Percentiles rank a stretch among this genome's conserved stretches.
phyloP scores from a whole-genome alignment of 2,797 vertebrate species.

The Notolepis coatsorum region DNA sequence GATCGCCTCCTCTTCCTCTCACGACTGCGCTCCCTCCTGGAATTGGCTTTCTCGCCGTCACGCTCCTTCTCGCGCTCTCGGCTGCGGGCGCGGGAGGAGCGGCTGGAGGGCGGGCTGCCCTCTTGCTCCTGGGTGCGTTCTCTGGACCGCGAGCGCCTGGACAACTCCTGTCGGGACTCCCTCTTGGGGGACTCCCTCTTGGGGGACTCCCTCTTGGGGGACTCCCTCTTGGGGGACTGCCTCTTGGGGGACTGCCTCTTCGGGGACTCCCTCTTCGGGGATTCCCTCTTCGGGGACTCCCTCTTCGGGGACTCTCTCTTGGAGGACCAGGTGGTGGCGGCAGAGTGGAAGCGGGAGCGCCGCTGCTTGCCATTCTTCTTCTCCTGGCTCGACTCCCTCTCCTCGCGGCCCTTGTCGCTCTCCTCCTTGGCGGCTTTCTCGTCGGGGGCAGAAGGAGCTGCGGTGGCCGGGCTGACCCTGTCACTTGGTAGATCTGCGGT shows the following conservation, averaged over 20 bases:
- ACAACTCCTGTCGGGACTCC: slow-evolving; percentile 76
- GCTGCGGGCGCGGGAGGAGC: slow-evolving; percentile 84
- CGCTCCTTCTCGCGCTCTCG: slow-evolving; percentile 73
- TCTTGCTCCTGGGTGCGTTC: slow-evolving; percentile 58
- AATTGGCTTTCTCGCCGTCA: slow-evolving; percentile 79
- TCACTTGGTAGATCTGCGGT: slow-evolving; percentile 60
- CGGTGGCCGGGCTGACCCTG: slow-evolving; percentile 30
- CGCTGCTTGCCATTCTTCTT: slow-evolving; percentile 85
- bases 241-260: too few relatives aligned
- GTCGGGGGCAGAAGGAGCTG: slow-evolving; percentile 41
- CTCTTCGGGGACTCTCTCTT: too few relatives aligned
- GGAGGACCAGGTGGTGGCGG: slow-evolving; percentile 94
- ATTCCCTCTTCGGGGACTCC: too few relatives aligned
- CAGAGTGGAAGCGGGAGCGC: slow-evolving; percentile 94
- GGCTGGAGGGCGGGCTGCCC: slow-evolving; percentile 70
- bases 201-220: slow-evolving; percentile 88
- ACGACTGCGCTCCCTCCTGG: slow-evolving; percentile 73
- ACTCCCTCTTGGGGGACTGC: slow-evolving; percentile 86
- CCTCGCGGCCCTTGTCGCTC: slow-evolving; percentile 56
- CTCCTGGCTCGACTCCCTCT: slow-evolving; percentile 71
- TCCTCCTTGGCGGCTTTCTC: slow-evolving; percentile 51
- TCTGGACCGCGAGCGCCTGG: slow-evolving; percentile 77
- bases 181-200: slow-evolving; percentile 85
- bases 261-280: too few relatives aligned
- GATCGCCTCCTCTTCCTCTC: slow-evolving; percentile 85